Evolutionary conservation across 2,888 invertebrate species (phyloP), one percentile per base, ranked within the genome.

Genomic region (Atherix ibis): DNA sequence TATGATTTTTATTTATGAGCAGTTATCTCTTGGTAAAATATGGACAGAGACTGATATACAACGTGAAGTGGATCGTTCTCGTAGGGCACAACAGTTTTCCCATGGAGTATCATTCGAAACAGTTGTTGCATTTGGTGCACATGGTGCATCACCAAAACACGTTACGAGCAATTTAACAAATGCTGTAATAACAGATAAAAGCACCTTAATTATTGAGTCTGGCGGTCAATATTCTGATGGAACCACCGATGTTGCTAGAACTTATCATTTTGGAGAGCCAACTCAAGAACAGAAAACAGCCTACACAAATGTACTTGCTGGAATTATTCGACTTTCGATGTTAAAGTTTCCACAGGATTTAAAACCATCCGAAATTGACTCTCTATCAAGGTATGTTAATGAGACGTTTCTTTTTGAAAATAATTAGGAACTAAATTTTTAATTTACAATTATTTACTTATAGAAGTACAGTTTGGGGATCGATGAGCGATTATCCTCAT

Each of bases 141-240:
- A 91, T 59, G 85, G 78, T 1, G 87, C 94, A 0, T 69, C 84
- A 36, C 87, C 92, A 0, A 87, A 91, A 56, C 95, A 95, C 56
- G 53, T 54, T 10, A 72, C 78, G 1, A 74, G 70, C 13, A 68
- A 68, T 43, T 63, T 65, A n/a, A 76, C 82, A 4, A 76, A 79
- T 49, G 60, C 68, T 5, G 58, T 62, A 28, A 71, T 95, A 18
- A 76, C 72, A 33, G 71, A 68, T 34, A 74, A 81, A 43, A 83
- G 83, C 41, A 75, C 92, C 1, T 70, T 92, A 39, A 73, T 97
- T 18, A 73, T 94, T 45, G 94, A 94, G 52, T 92, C 94, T 2
- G 98, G 97, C 12, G 94, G 87, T 33, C 97, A 97, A 57, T 97
- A 94, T 61, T 70, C 66, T 71, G 89, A 91, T 64, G 92, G 92